A percentile compares a stretch with the other conserved stretches of the same genome.
Evolutionary conservation across 64 coral and sea anemone genomes (phyloP).

Genomic region (Stylophora pistillata): DNA sequence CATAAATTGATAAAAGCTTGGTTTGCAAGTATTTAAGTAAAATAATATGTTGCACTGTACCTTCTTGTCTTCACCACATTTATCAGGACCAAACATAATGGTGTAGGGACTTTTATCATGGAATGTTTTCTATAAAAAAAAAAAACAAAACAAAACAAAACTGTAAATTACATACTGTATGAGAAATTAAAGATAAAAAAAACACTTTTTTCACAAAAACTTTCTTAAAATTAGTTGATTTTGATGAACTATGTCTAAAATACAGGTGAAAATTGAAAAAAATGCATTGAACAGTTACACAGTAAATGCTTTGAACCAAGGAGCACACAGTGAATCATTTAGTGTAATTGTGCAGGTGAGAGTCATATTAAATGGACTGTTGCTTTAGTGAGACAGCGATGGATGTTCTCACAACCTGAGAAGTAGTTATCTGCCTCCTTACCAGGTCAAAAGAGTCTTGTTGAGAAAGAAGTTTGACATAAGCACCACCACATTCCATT

Average conservation of each 20-base stretch:
- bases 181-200: too few species aligned
- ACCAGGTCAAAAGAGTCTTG: conserved; percentile 64
- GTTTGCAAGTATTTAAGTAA: neutral
- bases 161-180: neutral
- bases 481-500: conserved; percentile 96
- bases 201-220: too few species aligned
- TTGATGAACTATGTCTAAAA: too few species aligned
- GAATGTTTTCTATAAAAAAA: conserved; percentile 64
- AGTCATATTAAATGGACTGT: too few species aligned
- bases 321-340: too few species aligned
- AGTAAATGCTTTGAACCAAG: too few species aligned
- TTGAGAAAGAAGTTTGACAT: conserved; percentile 78
- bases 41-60: conserved; percentile 5
- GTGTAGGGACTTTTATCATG: conserved; percentile 87
- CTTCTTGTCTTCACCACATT: conserved; percentile 96
- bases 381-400: too few species aligned
- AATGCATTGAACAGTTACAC: too few species aligned
- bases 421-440: neutral
- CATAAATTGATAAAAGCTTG: neutral
- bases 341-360: too few species aligned
- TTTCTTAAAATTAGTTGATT: too few species aligned
- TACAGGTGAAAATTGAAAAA: too few species aligned
- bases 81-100: conserved; percentile 99
- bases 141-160: neutral
- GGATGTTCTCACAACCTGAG: too few species aligned